Percentiles rank a stretch among this genome's conserved stretches.
These are phyloP conservation scores for Cyprinodon brontotheroides DNA, from an alignment of 2,113 vertebrate genomes.

Conservation along the genomic window DNA sequence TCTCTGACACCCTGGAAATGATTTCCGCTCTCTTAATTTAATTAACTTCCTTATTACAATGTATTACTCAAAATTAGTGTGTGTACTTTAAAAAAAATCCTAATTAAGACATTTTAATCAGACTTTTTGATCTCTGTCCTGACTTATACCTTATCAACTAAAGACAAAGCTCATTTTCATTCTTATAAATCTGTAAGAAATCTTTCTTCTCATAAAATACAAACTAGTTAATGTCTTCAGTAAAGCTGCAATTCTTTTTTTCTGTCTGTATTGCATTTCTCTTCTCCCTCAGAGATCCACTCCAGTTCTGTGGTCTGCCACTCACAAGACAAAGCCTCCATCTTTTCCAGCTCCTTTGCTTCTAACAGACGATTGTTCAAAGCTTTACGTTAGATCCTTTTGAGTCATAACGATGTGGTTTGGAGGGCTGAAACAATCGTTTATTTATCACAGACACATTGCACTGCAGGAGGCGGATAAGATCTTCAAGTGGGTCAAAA, in stretches of 20 bases:
- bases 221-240: not conserved
- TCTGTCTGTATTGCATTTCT: conserved; percentile 31
- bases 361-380: conserved; percentile 55
- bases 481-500: conserved; percentile 70
- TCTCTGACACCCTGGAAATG: conserved; percentile 42
- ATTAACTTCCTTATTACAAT: conserved; percentile 39
- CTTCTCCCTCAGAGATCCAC: conserved; percentile 33
- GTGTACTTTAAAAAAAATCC: too few relatives aligned
- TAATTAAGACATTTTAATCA: not conserved
- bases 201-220: conserved; percentile 2
- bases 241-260: conserved; percentile 14
- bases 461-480: conserved; percentile 56
- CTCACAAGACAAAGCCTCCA: conserved; percentile 66
- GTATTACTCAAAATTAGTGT: conserved; percentile 12
- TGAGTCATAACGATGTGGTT: conserved; percentile 74
- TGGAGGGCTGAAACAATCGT: conserved; percentile 60
- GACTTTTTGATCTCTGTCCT: not conserved
- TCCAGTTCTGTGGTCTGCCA: conserved; percentile 56
- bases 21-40: conserved; percentile 59
- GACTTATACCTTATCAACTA: not conserved
- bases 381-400: conserved; percentile 68
- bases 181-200: conserved; percentile 1
- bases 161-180: not conserved
- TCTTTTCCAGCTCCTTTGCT: conserved; percentile 48
- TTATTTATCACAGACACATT: conserved; percentile 75